Conservation (phyloP, 2,888 invertebrate species). For the Dastarcus helophoroides region DNA sequence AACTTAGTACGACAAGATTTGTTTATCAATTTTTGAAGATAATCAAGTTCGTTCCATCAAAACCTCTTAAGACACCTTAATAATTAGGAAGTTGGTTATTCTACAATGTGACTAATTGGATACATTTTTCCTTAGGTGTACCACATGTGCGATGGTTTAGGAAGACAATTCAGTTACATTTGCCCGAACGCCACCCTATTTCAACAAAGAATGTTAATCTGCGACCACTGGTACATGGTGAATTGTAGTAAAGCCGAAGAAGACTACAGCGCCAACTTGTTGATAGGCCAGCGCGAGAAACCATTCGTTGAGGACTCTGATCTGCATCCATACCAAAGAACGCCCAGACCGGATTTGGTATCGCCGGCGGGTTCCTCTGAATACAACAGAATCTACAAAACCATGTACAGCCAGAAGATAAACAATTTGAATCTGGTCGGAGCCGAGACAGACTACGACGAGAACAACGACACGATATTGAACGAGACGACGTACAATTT, state of each 20-base stretch:
- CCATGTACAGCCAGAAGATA: slow-evolving; percentile 1
- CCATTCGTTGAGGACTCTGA: slow-evolving; percentile 55
- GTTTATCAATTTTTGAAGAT: no score
- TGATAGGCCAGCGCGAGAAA: slow-evolving; percentile 61
- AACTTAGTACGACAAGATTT: no score
- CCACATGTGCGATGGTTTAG: slow-evolving; percentile 70
- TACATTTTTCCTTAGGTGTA: slow-evolving; percentile 47
- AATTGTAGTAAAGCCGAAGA: slow-evolving; percentile 60
- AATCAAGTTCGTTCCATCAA: no score
- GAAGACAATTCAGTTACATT: slow-evolving; percentile 64
- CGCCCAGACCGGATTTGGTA: slow-evolving; percentile 58
- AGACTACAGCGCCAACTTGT: slow-evolving; percentile 57
- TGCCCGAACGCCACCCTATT: slow-evolving; percentile 71
- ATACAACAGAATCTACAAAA: slow-evolving; percentile 18
- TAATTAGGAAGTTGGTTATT: no score
- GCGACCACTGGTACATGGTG: slow-evolving; percentile 76
- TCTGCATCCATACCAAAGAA: slow-evolving; percentile 50
- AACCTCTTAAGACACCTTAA: no score
- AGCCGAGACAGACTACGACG: slow-evolving; percentile 37
- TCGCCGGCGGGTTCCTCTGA: slow-evolving; percentile 35
- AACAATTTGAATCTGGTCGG: slow-evolving; percentile 34
- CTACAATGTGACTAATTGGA: no score
- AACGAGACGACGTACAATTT: slow-evolving; percentile 42
- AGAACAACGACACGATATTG: slow-evolving; percentile 36
- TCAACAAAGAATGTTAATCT: slow-evolving; percentile 70